Evolutionary conservation across 1,140 invertebrate genomes (phyloP).

Genomic region (Drosophila sechellia): DNA sequence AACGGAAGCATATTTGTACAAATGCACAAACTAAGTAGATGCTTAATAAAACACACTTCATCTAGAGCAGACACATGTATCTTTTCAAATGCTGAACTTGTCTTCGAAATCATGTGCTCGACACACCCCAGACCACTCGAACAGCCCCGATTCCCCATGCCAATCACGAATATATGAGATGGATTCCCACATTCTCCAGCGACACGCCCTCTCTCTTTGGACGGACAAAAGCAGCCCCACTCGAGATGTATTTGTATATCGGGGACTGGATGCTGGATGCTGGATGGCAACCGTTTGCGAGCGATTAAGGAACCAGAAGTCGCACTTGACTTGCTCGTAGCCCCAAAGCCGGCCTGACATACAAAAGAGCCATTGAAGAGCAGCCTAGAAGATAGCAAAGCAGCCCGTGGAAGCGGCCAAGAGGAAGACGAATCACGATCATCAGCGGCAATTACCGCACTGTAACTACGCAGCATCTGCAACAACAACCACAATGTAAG

Average conservation of each 20-base stretch:
- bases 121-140: constrained; percentile 15
- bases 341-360: constrained; percentile 26
- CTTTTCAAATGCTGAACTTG: constrained; percentile 1
- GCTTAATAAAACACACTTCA: background rate
- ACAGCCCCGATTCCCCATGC: constrained; percentile 21
- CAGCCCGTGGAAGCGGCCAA: background rate
- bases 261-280: background rate
- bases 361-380: constrained; percentile 43
- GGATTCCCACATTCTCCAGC: constrained; percentile 21
- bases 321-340: constrained; percentile 48
- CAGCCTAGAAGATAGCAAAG: constrained; percentile 23
- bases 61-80: background rate
- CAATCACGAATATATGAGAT: constrained; percentile 20
- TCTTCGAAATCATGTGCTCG: background rate
- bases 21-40: no score
- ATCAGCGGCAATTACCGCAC: constrained; percentile 55
- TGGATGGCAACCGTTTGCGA: constrained; percentile 27
- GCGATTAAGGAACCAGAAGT: constrained; percentile 46
- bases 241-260: constrained; percentile 5
- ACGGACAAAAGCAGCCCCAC: constrained; percentile 15
- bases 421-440: constrained; percentile 30
- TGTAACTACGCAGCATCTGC: constrained; percentile 73
- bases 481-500: constrained; percentile 31
- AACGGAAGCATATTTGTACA: no score
- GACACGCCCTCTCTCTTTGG: constrained; percentile 43